phyloP scores from a whole-genome alignment of 2,113 vertebrate species.

The Nothocercus julius region DNA sequence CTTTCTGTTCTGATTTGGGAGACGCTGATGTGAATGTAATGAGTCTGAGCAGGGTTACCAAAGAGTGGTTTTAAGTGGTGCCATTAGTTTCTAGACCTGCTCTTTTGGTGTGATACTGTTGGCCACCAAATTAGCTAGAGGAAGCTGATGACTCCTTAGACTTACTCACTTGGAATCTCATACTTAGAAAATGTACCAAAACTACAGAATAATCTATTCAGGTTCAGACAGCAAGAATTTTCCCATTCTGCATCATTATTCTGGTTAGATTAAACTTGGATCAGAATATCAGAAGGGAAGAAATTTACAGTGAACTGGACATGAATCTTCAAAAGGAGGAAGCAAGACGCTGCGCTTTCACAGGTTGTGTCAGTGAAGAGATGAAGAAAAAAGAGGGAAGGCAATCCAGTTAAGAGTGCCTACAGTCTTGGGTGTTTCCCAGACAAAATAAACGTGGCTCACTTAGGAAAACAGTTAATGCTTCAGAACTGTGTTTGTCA shows the following conservation, averaged over 20 bases:
- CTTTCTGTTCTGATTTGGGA: neutral
- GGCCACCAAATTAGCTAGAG: neutral
- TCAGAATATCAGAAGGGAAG: neutral
- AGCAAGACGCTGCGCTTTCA: accelerated
- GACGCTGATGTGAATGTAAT: neutral
- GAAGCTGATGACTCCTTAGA: neutral
- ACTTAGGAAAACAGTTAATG: neutral
- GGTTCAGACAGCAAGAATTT: neutral
- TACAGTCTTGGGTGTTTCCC: neutral
- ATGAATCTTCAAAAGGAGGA: neutral
- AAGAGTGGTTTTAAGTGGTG: neutral
- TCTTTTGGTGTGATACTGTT: neutral
- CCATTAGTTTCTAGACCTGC: neutral
- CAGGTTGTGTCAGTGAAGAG: neutral
- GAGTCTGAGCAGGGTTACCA: neutral
- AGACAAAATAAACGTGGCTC: neutral
- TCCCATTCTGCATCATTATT: neutral
- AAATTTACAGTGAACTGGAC: neutral
- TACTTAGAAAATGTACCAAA: neutral
- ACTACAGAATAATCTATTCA: neutral
- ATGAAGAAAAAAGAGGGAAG: neutral
- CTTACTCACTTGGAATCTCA: neutral
- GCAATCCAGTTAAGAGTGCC: neutral
- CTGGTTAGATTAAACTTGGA: neutral
- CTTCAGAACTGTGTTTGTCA: accelerated